These are phyloP conservation scores for Corapipo altera DNA, from an alignment of 2,113 vertebrate species.

Conservation along the genomic window DNA sequence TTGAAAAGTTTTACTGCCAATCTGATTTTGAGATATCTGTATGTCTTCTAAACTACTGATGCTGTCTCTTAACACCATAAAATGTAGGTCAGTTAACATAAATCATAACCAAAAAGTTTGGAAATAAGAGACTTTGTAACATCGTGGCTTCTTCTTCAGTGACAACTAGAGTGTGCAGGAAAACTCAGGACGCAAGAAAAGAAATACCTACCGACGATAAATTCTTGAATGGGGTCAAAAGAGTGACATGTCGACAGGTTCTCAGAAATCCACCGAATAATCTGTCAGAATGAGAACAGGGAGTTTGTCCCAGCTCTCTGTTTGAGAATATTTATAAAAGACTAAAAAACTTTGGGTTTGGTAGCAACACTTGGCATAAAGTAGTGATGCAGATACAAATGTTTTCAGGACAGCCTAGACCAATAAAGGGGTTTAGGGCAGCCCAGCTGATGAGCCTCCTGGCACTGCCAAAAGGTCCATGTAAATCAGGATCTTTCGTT, in stretches of 20 bases:
- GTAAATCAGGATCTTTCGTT: neutral
- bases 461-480: neutral
- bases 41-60: neutral
- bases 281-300: constrained; percentile 67
- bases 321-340: neutral
- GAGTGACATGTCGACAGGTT: constrained; percentile 78
- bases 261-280: constrained; percentile 90
- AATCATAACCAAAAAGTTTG: neutral
- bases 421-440: neutral
- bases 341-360: neutral
- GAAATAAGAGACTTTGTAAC: neutral
- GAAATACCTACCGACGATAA: constrained; percentile 86
- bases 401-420: neutral
- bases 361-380: neutral
- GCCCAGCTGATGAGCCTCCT: neutral
- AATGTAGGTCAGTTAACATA: neutral
- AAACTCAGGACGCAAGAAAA: neutral
- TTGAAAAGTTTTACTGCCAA: neutral
- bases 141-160: neutral
- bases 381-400: neutral
- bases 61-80: neutral
- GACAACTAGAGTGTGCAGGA: neutral
- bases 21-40: neutral
- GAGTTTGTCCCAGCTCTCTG: neutral
- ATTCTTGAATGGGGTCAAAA: constrained; percentile 94